Base-by-base conservation (phyloP, 2,888 invertebrate species). In the Unio delphinus region DNA sequence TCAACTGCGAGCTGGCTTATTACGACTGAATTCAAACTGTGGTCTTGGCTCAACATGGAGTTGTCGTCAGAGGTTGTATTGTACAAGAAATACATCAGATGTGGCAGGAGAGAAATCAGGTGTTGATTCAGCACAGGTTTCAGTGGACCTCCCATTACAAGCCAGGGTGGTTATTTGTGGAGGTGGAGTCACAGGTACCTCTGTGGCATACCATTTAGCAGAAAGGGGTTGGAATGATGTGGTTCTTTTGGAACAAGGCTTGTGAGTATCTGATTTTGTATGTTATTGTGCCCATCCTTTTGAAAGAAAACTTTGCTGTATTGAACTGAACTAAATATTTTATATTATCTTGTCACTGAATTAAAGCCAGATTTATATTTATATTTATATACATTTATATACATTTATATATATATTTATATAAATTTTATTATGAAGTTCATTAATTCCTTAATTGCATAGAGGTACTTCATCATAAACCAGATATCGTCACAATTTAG, bases 151-250 rank as follows among this genome's bases (percentile, higher is more conserved):
- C 18, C 93, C 93, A 7, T 87, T 88, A 61, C 91, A 93, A 85
- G 92, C 94, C 0, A 92, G 92, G 85, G 95, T 96, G 61, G 95
- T 96, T 61, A 94, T 97, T 86, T 96, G 96, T 89, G 97, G 97
- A 4, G 97, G 96, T 23, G 97, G 97, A 34, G 94, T 96, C 61
- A 95, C 96, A 92, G 97, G 97, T 6, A 94, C 95, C 17, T 95
- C 97, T 3, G 95, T 97, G 15, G 97, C 96, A 18, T 97, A 97
- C 89, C 95, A 97, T 89, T 91, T 98, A 62, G 94, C 95, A 0
- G 90, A 92, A 82, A 91, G 94, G 78, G 97, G 97, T 66, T 95
- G 95, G 94, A 91, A 92, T 45, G 93, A 95, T 78, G 95, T 96
- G 1, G 91, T 97, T 26, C 90, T 98, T 0, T 91, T 98, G 60